A percentile compares a stretch with the other conserved stretches of the same genome.
phyloP scores from a whole-genome alignment of 64 coral and sea anemone genomes.

The Porites australiensis region DNA sequence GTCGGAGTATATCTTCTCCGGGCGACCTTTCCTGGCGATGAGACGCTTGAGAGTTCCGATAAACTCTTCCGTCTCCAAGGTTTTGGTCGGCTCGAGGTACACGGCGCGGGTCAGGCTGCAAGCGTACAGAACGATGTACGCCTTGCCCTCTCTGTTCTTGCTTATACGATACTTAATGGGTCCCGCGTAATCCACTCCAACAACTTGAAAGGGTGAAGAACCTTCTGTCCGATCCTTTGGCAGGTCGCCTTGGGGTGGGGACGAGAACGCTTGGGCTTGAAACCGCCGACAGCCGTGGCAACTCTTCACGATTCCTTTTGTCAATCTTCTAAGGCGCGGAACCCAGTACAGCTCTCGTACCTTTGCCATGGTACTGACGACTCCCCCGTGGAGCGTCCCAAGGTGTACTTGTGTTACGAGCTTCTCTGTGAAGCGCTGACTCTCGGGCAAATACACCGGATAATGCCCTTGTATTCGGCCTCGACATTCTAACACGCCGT shows the following conservation, averaged over 20 bases:
- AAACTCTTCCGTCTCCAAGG: slow-evolving; percentile 2
- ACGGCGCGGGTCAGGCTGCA: no score
- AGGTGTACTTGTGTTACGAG: slow-evolving; percentile 7
- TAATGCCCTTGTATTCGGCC: slow-evolving; percentile 11
- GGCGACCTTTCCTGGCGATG: no score
- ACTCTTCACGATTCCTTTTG: background rate
- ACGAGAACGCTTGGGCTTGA: background rate
- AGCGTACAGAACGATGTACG: background rate
- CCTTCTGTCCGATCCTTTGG: slow-evolving; percentile 5
- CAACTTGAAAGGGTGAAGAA: background rate
- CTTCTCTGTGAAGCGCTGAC: slow-evolving; percentile 20
- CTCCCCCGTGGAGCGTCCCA: slow-evolving; percentile 9
- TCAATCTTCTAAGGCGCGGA: background rate
- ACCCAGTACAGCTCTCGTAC: slow-evolving; percentile 12
- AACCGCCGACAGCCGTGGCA: slow-evolving; percentile 8
- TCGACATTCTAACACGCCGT: slow-evolving; percentile 2
- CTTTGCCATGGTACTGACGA: no score
- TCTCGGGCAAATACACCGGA: background rate
- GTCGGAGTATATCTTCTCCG: no score
- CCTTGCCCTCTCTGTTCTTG: background rate
- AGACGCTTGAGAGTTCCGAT: background rate
- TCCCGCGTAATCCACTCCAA: no score
- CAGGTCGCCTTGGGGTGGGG: background rate
- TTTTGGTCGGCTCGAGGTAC: background rate
- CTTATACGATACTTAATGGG: background rate